These are phyloP conservation scores for Esperia sulphurella DNA, from an alignment of 2,888 invertebrate genomes.

Conservation along the genomic window DNA sequence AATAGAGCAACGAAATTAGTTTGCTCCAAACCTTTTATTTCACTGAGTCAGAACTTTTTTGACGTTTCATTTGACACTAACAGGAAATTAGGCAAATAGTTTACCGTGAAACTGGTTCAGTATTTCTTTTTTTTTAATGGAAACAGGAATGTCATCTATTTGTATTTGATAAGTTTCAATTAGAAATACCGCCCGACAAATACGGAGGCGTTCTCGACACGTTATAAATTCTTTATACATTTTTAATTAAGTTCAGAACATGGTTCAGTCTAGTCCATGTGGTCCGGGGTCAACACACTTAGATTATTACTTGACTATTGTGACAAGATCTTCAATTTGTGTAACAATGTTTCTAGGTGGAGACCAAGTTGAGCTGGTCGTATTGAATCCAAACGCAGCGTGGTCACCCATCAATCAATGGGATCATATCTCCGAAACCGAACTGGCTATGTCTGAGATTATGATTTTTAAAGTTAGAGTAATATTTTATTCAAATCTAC, in stretches of 20 bases:
- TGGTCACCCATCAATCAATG: conserved; percentile 79
- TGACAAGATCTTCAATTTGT: conserved; percentile 33
- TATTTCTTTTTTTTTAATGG: not conserved
- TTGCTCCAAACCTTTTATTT: conserved; percentile 10
- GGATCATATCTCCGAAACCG: conserved; percentile 73
- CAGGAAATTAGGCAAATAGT: conserved; percentile 58
- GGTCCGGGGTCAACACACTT: conserved; percentile 69
- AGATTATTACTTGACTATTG: conserved; percentile 44
- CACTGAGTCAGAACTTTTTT: conserved; percentile 18
- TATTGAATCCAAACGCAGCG: conserved; percentile 49
- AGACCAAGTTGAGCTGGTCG: conserved; percentile 33
- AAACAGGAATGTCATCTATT: conserved; percentile 25
- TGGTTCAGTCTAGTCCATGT: conserved; percentile 52
- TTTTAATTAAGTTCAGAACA: conserved; percentile 74
- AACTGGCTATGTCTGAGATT: conserved; percentile 58
- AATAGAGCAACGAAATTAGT: conserved; percentile 16
- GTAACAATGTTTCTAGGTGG: conserved; percentile 12
- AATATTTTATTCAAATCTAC: conserved; percentile 76
- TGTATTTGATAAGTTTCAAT: conserved; percentile 37
- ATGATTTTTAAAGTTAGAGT: conserved; percentile 72
- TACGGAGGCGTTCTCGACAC: conserved; percentile 57
- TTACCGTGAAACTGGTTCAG: conserved; percentile 1
- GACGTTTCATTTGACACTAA: conserved; percentile 37
- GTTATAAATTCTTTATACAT: conserved; percentile 66
- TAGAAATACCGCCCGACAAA: conserved; percentile 50